phyloP scores from a whole-genome alignment of 2,113 vertebrate species.

The Conger conger region DNA sequence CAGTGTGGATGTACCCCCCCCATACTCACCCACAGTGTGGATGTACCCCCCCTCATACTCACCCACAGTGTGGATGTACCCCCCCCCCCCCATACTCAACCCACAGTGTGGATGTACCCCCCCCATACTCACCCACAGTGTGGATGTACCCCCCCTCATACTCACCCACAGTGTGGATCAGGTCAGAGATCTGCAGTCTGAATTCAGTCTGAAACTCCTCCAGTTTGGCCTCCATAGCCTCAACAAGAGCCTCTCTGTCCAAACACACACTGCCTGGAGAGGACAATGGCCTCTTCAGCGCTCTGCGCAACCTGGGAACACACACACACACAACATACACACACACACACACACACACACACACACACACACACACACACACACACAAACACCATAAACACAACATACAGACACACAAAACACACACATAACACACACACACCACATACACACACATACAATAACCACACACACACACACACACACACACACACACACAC shows the following conservation, averaged over 20 bases:
- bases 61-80: not conserved
- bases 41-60: not conserved
- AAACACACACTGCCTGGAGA: constrained; percentile 55
- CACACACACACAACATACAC: not conserved
- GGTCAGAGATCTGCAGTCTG: constrained; percentile 29
- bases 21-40: no score
- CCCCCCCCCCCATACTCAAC: no score
- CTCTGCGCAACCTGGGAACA: constrained; percentile 46
- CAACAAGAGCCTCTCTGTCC: constrained; percentile 52
- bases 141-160: not conserved
- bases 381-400: no score
- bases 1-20: no score
- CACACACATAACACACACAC: not conserved
- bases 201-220: constrained; percentile 55
- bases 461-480: not conserved
- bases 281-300: constrained; percentile 60
- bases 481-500: constrained; percentile 10
- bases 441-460: not conserved
- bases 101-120: not conserved
- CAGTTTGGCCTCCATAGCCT: constrained; percentile 62
- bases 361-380: constrained; percentile 5
- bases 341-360: not conserved
- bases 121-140: not conserved
- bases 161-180: constrained; percentile 57
- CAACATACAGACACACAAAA: not conserved